A percentile compares a stretch with the other conserved stretches of the same genome.
Evolutionary conservation across 2,113 vertebrate genomes (phyloP).

Genomic region (Tor tambroides): DNA sequence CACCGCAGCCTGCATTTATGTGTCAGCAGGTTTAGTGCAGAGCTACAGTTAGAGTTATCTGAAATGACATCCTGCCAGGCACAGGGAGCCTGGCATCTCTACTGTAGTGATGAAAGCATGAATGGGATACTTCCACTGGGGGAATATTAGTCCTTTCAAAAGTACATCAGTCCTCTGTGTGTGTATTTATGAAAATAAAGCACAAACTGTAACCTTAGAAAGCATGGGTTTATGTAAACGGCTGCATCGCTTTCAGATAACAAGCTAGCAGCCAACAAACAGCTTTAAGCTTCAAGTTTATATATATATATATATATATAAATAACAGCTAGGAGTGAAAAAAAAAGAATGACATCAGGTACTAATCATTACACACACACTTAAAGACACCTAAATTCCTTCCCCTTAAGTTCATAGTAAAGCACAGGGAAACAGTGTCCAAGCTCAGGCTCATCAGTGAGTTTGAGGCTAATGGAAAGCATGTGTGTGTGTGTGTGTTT

Average conservation of each 20-base stretch:
- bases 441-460: slow-evolving; percentile 52
- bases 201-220: slow-evolving; percentile 6
- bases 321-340: not conserved
- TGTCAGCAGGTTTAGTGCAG: slow-evolving; percentile 58
- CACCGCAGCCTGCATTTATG: slow-evolving; percentile 37
- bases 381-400: slow-evolving; percentile 34
- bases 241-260: not conserved
- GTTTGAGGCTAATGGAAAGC: slow-evolving; percentile 58
- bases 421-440: slow-evolving; percentile 45
- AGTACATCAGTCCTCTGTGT: not conserved
- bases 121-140: slow-evolving; percentile 47
- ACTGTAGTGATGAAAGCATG: slow-evolving; percentile 49
- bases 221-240: not conserved
- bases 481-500: slow-evolving; percentile 47
- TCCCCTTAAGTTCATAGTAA: slow-evolving; percentile 53
- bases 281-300: too few species aligned
- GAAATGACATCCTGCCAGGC: slow-evolving; percentile 58
- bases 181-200: not conserved
- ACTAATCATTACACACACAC: not conserved
- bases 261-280: not conserved
- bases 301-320: too few species aligned
- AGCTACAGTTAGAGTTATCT: slow-evolving; percentile 56
- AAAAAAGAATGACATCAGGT: not conserved
- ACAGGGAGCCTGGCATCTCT: slow-evolving; percentile 56
- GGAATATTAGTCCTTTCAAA: slow-evolving; percentile 43